A percentile compares a stretch with the other conserved stretches of the same genome.
These are phyloP conservation scores for Petrocephalus zakoni DNA, from an alignment of 2,113 vertebrate species.

Conservation along the genomic window DNA sequence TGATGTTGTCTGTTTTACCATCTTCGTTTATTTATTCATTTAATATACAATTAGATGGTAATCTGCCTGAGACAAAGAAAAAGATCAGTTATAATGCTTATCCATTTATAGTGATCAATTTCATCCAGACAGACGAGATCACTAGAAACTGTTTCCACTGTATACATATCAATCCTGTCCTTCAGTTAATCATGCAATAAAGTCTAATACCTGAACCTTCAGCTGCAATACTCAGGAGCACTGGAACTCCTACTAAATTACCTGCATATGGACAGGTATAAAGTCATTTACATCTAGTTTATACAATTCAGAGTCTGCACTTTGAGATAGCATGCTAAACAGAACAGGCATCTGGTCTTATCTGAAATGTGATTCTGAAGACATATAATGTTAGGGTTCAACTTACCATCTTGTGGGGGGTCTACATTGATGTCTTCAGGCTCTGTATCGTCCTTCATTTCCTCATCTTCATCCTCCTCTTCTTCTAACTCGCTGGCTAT, in stretches of 20 bases:
- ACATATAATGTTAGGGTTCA: too few relatives aligned
- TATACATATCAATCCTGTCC: not conserved
- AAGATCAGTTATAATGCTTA: too few relatives aligned
- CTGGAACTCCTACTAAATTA: not conserved
- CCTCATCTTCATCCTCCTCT: slow-evolving; percentile 68
- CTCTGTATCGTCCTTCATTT: slow-evolving; percentile 77
- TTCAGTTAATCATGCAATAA: not conserved
- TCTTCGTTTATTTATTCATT: too few relatives aligned
- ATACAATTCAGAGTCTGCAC: not conserved
- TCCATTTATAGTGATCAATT: too few relatives aligned
- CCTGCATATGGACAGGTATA: not conserved
- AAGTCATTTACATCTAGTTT: not conserved
- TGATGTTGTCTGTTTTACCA: too few relatives aligned
- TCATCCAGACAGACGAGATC: too few relatives aligned
- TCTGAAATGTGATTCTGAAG: not conserved
- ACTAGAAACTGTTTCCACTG: too few relatives aligned
- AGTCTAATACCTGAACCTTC: not conserved
- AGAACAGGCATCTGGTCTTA: not conserved
- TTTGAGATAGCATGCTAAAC: not conserved
- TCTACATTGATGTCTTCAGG: slow-evolving; percentile 70
- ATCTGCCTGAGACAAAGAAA: too few relatives aligned
- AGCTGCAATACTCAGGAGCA: not conserved
- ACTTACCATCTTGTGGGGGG: slow-evolving; percentile 63
- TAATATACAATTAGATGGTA: too few relatives aligned
- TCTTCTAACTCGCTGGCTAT: slow-evolving; percentile 84